A percentile compares a stretch with the other conserved stretches of the same genome.
phyloP scores from a whole-genome alignment of 2,888 invertebrate species.

The Drosophila robusta region DNA sequence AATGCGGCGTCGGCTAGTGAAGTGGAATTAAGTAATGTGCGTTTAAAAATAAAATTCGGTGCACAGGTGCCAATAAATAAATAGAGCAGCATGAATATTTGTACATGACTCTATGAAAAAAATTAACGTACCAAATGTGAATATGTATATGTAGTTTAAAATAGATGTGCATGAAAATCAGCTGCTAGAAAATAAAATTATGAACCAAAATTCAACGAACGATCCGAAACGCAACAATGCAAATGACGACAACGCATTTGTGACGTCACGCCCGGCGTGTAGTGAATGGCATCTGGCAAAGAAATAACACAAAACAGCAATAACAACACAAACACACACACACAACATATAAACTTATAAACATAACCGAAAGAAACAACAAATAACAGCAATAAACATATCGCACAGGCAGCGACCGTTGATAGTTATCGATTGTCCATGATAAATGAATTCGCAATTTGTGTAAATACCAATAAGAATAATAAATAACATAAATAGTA shows the following conservation, averaged over 20 bases:
- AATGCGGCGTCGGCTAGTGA: conserved; percentile 55
- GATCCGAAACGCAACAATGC: conserved; percentile 48
- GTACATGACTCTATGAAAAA: conserved; percentile 60
- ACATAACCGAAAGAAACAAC: conserved; percentile 46
- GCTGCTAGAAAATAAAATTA: conserved; percentile 51
- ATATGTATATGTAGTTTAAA: conserved; percentile 40
- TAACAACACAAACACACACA: conserved; percentile 28
- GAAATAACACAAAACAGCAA: conserved; percentile 55
- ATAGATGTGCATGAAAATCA: conserved; percentile 67
- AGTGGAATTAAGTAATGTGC: conserved; percentile 64
- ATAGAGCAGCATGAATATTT: conserved; percentile 43
- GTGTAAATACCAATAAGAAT: conserved; percentile 43
- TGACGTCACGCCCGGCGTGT: conserved; percentile 72
- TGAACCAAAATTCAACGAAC: conserved; percentile 21
- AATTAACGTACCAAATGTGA: conserved; percentile 47
- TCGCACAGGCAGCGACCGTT: conserved; percentile 23
- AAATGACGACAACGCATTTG: conserved; percentile 39
- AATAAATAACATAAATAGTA: conserved; percentile 26
- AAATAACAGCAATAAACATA: conserved; percentile 48
- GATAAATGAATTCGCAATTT: conserved; percentile 55
- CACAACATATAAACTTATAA: conserved; percentile 25
- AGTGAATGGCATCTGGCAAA: conserved; percentile 65
- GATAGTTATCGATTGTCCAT: conserved; percentile 48
- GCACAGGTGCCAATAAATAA: conserved; percentile 54
- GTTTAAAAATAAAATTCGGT: conserved; percentile 68